phyloP scores from a whole-genome alignment of 1,140 invertebrate species.

The Xylocopa sonorina region DNA sequence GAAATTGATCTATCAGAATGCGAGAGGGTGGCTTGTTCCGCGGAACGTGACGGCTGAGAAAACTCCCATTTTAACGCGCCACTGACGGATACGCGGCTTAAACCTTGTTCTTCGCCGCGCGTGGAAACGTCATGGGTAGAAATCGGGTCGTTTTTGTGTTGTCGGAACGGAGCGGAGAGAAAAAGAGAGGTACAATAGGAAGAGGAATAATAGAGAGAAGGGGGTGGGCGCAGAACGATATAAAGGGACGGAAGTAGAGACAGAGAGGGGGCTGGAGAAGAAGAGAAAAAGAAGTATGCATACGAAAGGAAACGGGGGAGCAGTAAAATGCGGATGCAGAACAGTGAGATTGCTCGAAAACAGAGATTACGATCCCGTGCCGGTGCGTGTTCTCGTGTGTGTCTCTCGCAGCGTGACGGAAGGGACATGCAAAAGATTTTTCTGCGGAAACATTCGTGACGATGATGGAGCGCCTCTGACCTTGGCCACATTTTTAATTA shows the following conservation, averaged over 20 bases:
- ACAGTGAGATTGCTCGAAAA: conserved; percentile 36
- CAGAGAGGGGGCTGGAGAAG: too few species aligned
- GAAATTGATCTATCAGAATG: conserved; percentile 34
- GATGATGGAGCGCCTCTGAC: conserved; percentile 25
- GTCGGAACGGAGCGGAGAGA: not conserved
- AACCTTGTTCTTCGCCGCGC: not conserved
- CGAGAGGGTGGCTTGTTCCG: not conserved
- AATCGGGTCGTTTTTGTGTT: conserved; percentile 36
- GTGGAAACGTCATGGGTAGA: conserved; percentile 45
- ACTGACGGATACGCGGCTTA: not conserved
- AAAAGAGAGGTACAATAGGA: not conserved
- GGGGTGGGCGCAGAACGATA: not conserved
- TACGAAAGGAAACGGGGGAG: not conserved
- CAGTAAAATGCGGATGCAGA: conserved; percentile 52
- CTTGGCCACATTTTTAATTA: not conserved
- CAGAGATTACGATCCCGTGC: conserved; percentile 19
- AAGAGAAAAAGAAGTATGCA: conserved; percentile 13
- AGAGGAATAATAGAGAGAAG: too few species aligned
- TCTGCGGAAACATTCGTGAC: conserved; percentile 17
- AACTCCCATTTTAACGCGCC: conserved; percentile 29
- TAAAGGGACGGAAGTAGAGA: not conserved
- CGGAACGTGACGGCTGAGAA: not conserved
- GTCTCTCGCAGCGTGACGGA: conserved; percentile 8
- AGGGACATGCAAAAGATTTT: conserved; percentile 52
- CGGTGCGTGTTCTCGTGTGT: conserved; percentile 35